Evolutionary conservation across 2,888 invertebrate genomes (phyloP), one percentile per base, ranked within the genome.

Genomic region (Lochmaea capreae): DNA sequence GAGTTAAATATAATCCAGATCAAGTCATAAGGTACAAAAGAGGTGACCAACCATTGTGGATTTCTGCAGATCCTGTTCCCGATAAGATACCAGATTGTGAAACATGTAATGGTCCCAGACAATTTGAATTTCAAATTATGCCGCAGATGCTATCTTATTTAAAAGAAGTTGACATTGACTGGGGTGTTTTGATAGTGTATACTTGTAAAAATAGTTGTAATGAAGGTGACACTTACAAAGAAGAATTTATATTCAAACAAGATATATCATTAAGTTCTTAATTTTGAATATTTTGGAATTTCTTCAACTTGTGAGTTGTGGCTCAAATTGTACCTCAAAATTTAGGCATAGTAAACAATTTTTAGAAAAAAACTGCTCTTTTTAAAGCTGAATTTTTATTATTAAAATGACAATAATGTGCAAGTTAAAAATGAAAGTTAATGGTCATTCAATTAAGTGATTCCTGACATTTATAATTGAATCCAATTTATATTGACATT

Each of bases 171-270:
- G 80, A 81, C 42, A 73, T 98, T 65, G 98, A 99, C 87, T 98
- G 97, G 96, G 98, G 98, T 26, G 92, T 95, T 18, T 86, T 99
- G 67, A 91, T 91, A 63, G 87, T 98, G 33, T 99, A 94, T 86
- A 96, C 97, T 0, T 99, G 99, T 85, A 89, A 90, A 83, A 88
- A 89, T 18, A 96, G 94, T 86, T 99, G 98, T 84, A 69, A 81
- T 73, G 78, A 76, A 12, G 77, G 74, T 67, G 65, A 33, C 73
- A 91, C 91, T 14, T 98, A 98, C 86, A 91, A 91, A 77, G 86
- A 88, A 77, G 97, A 98, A 88, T 93, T 91, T 87, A 84, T 95
- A 73, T 93, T 94, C 88, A 97, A 96, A 88, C 97, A 98, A 88
- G 96, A 97, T 88, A 91, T 93, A 12, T 42, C 61, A 43, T 61